A percentile compares a stretch with the other conserved stretches of the same genome.
These are phyloP conservation scores for Phenacoccus solenopsis DNA, from an alignment of 1,140 invertebrate species.

Conservation along the genomic window DNA sequence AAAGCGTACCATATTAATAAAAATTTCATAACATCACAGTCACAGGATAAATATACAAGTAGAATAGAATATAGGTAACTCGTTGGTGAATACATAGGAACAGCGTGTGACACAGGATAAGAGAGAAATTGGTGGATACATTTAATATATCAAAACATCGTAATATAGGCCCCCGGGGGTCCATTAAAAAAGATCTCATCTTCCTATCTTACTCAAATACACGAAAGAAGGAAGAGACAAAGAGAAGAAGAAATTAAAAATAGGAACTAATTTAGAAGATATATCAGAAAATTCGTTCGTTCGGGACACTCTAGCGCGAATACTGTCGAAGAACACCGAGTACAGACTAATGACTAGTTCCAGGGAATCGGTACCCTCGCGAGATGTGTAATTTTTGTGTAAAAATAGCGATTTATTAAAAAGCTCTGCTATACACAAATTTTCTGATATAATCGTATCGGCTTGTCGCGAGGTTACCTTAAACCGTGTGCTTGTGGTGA, in stretches of 20 bases:
- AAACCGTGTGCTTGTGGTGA: constrained; percentile 21
- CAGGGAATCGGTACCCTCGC: not conserved
- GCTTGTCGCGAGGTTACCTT: not conserved
- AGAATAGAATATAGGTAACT: not conserved
- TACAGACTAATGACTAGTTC: not conserved
- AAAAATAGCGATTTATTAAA: not conserved
- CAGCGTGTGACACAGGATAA: not conserved
- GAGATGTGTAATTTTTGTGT: not conserved
- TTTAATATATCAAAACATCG: too few species aligned
- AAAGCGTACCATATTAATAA: not conserved
- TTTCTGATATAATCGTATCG: not conserved
- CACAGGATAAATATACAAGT: not conserved
- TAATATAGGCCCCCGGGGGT: too few species aligned
- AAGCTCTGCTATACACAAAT: not conserved
- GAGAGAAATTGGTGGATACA: not conserved
- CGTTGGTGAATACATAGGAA: not conserved
- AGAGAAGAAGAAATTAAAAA: not conserved
- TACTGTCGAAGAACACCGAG: too few species aligned
- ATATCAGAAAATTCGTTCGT: not conserved
- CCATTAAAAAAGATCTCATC: too few species aligned
- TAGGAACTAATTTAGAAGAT: not conserved
- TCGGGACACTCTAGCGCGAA: too few species aligned
- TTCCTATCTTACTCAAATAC: too few species aligned
- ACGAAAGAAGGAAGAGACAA: too few species aligned
- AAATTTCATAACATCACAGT: not conserved